phyloP scores from a whole-genome alignment of 2,113 vertebrate genomes.

The Cathartes aura region DNA sequence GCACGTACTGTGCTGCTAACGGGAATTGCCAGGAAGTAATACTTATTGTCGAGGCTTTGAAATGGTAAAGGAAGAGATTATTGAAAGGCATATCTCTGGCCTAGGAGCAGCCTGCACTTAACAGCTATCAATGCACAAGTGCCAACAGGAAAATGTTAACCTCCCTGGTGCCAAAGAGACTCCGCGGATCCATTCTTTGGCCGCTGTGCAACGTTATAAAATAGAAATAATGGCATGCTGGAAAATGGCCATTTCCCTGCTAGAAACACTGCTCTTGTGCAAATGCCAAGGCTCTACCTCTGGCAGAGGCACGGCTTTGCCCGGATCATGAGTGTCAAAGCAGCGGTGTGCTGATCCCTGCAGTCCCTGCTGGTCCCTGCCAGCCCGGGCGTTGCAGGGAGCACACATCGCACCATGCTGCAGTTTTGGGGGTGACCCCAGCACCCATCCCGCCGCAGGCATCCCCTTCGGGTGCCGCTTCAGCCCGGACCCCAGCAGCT shows the following conservation, averaged over 20 bases:
- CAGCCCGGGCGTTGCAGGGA: background rate
- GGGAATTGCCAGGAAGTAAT: background rate
- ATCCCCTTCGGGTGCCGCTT: background rate
- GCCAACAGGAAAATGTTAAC: background rate
- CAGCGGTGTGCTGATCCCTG: background rate
- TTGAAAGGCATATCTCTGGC: background rate
- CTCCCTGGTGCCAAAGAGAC: background rate
- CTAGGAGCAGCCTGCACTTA: background rate
- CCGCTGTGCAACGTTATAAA: background rate
- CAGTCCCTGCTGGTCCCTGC: background rate
- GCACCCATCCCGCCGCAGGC: background rate
- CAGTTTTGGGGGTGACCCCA: background rate
- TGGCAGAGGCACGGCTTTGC: background rate
- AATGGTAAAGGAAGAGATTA: background rate
- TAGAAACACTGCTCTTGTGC: background rate
- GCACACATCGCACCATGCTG: fast-evolving
- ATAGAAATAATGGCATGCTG: background rate
- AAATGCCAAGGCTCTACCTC: background rate
- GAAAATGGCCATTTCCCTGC: background rate
- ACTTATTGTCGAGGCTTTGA: background rate
- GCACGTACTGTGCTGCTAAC: background rate
- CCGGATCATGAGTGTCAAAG: fast-evolving
- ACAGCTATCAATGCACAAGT: background rate
- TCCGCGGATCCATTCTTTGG: background rate
- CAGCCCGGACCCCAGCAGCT: background rate